A percentile compares a stretch with the other conserved stretches of the same genome.
phyloP scores from a whole-genome alignment of 2,888 invertebrate species.

The Philhelius pedissequus region DNA sequence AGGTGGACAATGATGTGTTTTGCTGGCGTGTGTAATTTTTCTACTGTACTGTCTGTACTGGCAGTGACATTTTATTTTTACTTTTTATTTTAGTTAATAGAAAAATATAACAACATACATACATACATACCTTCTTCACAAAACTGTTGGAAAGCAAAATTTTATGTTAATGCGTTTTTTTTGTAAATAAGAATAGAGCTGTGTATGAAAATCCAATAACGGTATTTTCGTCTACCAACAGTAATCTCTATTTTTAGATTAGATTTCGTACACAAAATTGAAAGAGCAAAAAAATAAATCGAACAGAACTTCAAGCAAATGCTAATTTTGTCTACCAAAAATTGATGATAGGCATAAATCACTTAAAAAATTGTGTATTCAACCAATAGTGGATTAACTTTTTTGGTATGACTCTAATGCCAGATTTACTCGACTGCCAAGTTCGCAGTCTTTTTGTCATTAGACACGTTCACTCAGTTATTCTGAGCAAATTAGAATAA shows the following conservation, averaged over 20 bases:
- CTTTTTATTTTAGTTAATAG: background rate
- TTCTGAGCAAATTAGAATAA: too few species aligned
- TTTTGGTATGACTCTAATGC: too few species aligned
- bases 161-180: background rate
- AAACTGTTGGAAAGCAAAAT: background rate
- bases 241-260: background rate
- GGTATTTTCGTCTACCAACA: background rate
- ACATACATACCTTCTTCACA: background rate
- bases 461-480: too few species aligned
- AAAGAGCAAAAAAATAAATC: background rate
- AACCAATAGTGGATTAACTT: too few species aligned
- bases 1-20: background rate
- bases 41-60: too few species aligned
- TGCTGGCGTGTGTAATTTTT: background rate
- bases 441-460: too few species aligned
- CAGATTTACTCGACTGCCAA: too few species aligned
- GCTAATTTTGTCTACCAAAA: too few species aligned
- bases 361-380: too few species aligned
- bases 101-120: background rate
- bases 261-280: too few species aligned
- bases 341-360: too few species aligned
- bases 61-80: background rate
- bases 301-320: background rate
- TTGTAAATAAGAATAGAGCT: background rate
- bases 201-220: background rate